phyloP scores from a whole-genome alignment of 1,140 invertebrate genomes.

The Streblospio benedicti region DNA sequence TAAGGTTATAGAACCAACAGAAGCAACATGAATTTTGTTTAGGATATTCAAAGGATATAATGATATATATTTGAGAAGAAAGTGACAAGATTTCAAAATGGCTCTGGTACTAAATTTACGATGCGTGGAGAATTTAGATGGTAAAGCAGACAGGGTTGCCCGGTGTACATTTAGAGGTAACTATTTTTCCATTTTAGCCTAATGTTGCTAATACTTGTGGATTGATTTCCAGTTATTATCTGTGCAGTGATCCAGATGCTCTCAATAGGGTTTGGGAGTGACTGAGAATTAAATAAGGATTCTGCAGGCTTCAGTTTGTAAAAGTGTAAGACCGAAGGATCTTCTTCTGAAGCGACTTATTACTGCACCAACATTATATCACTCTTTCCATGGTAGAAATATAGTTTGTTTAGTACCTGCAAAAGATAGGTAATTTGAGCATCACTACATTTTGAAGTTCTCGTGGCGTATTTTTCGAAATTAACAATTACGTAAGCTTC shows the following conservation, averaged over 20 bases:
- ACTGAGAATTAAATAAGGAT: background rate
- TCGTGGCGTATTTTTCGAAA: too few species aligned
- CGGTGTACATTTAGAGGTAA: conserved; percentile 11
- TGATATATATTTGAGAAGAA: conserved; percentile 21
- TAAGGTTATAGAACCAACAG: too few species aligned
- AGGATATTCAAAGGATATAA: too few species aligned
- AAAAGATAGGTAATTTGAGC: too few species aligned
- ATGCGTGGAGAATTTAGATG: conserved; percentile 10
- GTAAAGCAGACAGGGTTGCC: conserved; percentile 3
- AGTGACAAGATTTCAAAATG: conserved; percentile 2
- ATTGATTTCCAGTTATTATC: background rate
- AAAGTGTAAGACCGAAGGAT: background rate
- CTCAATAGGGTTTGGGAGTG: background rate
- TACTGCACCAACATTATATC: background rate
- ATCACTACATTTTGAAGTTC: too few species aligned
- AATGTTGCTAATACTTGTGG: background rate
- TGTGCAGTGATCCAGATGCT: background rate
- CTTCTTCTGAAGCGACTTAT: background rate
- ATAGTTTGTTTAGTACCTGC: too few species aligned
- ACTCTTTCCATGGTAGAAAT: too few species aligned
- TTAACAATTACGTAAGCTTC: too few species aligned
- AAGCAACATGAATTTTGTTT: too few species aligned
- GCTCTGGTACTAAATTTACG: conserved; percentile 5
- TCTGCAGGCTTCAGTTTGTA: background rate
- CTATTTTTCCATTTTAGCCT: background rate